Conservation (phyloP, 2,888 invertebrate genomes). For the Hyalella azteca region DNA sequence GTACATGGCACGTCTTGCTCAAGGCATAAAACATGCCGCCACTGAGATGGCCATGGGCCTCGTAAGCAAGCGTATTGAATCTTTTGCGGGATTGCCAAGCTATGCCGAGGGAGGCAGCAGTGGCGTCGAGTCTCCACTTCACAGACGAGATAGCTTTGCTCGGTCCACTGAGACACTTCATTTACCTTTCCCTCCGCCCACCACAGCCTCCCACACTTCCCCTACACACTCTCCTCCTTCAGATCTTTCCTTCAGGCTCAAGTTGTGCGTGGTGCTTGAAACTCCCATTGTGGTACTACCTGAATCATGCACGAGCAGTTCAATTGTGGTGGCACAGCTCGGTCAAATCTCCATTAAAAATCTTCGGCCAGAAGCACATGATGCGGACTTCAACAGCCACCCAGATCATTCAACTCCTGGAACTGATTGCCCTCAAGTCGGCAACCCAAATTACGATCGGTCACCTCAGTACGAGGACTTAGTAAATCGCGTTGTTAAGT, state of each 20-base stretch:
- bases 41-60: slow-evolving; percentile 92
- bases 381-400: not conserved
- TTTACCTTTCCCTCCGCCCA: slow-evolving; percentile 55
- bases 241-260: slow-evolving; percentile 63
- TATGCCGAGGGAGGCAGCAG: slow-evolving; percentile 58
- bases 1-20: slow-evolving; percentile 81
- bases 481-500: slow-evolving; percentile 62
- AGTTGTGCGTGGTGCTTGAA: slow-evolving; percentile 78
- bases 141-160: slow-evolving; percentile 60
- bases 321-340: slow-evolving; percentile 89
- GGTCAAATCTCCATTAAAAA: slow-evolving; percentile 77
- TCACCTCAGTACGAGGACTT: slow-evolving; percentile 1
- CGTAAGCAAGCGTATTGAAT: slow-evolving; percentile 60
- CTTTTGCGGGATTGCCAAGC: slow-evolving; percentile 44
- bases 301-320: slow-evolving; percentile 74
- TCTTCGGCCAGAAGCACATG: slow-evolving; percentile 4
- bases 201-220: slow-evolving; percentile 49
- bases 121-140: slow-evolving; percentile 61
- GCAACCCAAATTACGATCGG: not conserved
- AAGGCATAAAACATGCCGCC: slow-evolving; percentile 86
- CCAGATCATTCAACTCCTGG: not conserved
- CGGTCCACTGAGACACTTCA: slow-evolving; percentile 60
- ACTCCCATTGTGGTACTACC: slow-evolving; percentile 92
- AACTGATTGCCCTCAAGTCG: not conserved
- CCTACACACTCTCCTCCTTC: slow-evolving; percentile 55